phyloP scores from a whole-genome alignment of 1,140 invertebrate species.

The Plutomurus gul region DNA sequence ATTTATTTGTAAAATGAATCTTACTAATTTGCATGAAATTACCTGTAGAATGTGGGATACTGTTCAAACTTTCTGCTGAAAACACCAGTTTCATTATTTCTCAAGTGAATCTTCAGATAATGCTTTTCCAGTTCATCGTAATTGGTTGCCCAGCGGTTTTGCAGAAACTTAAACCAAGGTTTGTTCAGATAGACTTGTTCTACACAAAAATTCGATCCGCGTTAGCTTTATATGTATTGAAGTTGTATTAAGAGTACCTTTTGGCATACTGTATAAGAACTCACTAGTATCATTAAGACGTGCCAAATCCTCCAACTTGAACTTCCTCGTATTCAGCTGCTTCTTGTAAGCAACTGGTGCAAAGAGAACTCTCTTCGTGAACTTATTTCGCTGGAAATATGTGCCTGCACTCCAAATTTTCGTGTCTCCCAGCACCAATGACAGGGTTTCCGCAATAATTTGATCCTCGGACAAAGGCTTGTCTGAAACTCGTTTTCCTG shows the following conservation, averaged over 20 bases:
- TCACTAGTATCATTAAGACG: slow-evolving; percentile 74
- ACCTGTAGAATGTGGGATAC: slow-evolving; percentile 84
- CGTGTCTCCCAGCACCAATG: slow-evolving; percentile 86
- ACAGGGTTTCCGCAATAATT: slow-evolving; percentile 90
- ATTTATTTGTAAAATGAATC: too few species aligned
- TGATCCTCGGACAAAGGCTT: slow-evolving; percentile 88
- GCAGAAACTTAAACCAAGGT: slow-evolving; percentile 83
- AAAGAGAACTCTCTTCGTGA: slow-evolving; percentile 88
- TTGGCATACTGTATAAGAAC: slow-evolving; percentile 38
- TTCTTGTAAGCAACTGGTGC: slow-evolving; percentile 92
- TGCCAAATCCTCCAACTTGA: slow-evolving; percentile 84
- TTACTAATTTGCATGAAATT: too few species aligned
- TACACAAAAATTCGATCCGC: slow-evolving; percentile 56
- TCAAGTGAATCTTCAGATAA: slow-evolving; percentile 88
- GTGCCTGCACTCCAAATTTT: slow-evolving; percentile 89
- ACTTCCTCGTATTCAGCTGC: slow-evolving; percentile 79
- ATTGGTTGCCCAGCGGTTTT: slow-evolving; percentile 91
- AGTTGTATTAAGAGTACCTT: slow-evolving; percentile 53
- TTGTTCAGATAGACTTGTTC: slow-evolving; percentile 81
- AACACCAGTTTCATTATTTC: slow-evolving; percentile 83
- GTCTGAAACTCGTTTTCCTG: slow-evolving; percentile 85
- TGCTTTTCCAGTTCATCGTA: slow-evolving; percentile 89
- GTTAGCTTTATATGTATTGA: too few species aligned
- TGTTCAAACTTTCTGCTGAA: slow-evolving; percentile 83
- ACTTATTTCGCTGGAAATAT: slow-evolving; percentile 95